Evolutionary conservation across 2,797 vertebrate species (phyloP), one percentile per base, ranked within the genome.

Genomic region (Hippopotamyrus pictus): DNA sequence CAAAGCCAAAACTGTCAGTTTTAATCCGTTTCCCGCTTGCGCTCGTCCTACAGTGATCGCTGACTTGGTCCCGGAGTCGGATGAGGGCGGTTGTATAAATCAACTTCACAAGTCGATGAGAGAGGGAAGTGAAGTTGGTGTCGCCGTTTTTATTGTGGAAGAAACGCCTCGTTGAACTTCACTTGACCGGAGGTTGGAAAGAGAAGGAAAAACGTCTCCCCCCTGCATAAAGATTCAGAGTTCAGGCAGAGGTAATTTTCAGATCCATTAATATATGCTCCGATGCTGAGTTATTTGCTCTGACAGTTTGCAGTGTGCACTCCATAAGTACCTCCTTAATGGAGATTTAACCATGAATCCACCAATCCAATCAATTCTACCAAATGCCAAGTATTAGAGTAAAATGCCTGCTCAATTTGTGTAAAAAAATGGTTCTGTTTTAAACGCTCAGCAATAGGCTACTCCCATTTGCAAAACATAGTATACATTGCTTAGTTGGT

Each of bases 1-100:
- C 97, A 92, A 90, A 94, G 94, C 91, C 94, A 94, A 87, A 94
- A 93, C 87, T 93, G 93, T 88, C 97, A 94, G 11, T 91, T 95
- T 96, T 89, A 96, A 94, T 92, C 95, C 62, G 95, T 94, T 85
- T 96, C 94, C 93, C 95, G 90, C 93, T 95, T 14, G 9, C 1
- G 12, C 29, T 33, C 65, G 65, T 69, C 65, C 65, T 33, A 33
- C 65, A 2, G 25, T 14, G 65, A 69, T 69, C 25, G 9, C 6
- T 41, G 69, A 76, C 14, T 33, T 41, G 12, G 69, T 76, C 5
- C 11, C 5, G 69, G 33, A 41, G 69, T 76, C 73, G 73, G 37
- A 79, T 44, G 17, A 76, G 17, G 37, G 73, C 33, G 73, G 65
- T 12, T 41, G 73, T 44, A 54, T 54, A 79, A 44, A 79, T 79